These are phyloP conservation scores for Leptinotarsa tumamoca DNA, from an alignment of 2,888 invertebrate genomes.

Conservation along the genomic window DNA sequence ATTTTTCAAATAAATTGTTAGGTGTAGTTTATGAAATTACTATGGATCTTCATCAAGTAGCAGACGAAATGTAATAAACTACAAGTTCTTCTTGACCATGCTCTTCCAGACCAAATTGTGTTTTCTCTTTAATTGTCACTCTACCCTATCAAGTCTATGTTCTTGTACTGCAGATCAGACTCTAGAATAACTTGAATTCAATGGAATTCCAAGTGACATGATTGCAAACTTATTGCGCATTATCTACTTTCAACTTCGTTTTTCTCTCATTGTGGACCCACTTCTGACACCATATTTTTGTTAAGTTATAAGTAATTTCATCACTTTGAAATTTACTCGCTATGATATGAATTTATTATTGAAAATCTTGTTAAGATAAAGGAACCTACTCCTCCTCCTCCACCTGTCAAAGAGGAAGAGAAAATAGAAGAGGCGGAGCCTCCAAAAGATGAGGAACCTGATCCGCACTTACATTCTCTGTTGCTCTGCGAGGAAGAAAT, in stretches of 20 bases:
- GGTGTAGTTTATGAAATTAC: too few relatives aligned
- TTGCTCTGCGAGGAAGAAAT: constrained; percentile 91
- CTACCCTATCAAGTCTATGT: too few relatives aligned
- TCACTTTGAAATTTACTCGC: background rate
- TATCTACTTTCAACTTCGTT: background rate
- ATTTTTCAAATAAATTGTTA: too few relatives aligned
- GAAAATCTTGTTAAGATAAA: constrained; percentile 9
- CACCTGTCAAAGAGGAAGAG: constrained; percentile 42
- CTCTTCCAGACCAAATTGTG: too few relatives aligned
- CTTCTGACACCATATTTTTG: background rate
- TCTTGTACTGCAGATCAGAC: too few relatives aligned
- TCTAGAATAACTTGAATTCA: too few relatives aligned
- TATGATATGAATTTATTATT: background rate
- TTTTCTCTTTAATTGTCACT: too few relatives aligned
- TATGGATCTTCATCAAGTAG: too few relatives aligned
- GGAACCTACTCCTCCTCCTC: constrained; percentile 20
- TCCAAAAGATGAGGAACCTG: constrained; percentile 62
- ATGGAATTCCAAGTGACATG: too few relatives aligned
- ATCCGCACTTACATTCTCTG: constrained; percentile 77
- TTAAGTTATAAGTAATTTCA: background rate
- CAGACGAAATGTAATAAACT: too few relatives aligned
- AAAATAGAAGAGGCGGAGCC: constrained; percentile 29
- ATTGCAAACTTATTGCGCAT: too few relatives aligned
- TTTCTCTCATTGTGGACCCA: background rate
- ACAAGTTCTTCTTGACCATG: too few relatives aligned